A percentile compares a stretch with the other conserved stretches of the same genome.
Evolutionary conservation across 1,140 invertebrate genomes (phyloP).

Genomic region (Zaprionus ghesquierei): DNA sequence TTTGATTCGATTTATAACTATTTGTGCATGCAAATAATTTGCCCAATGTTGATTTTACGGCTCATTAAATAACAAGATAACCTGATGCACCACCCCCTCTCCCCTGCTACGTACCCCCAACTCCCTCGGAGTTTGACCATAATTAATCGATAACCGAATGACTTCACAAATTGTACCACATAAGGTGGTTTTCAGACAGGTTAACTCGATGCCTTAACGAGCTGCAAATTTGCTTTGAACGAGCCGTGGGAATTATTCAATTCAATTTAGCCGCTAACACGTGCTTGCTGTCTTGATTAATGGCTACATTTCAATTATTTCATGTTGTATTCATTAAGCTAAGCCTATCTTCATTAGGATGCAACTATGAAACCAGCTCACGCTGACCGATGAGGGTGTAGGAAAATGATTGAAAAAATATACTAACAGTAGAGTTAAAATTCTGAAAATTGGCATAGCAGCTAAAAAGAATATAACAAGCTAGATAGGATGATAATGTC

Average conservation of each 20-base stretch:
- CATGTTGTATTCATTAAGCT: not conserved
- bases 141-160: not conserved
- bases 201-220: not conserved
- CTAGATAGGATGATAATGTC: too few species aligned
- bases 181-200: not conserved
- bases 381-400: too few species aligned
- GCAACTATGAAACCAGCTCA: not conserved
- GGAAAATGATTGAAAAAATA: too few species aligned
- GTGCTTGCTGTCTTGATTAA: not conserved
- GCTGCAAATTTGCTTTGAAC: not conserved
- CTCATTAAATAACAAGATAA: slow-evolving; percentile 33
- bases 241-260: not conserved
- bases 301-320: not conserved
- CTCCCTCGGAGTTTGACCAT: not conserved
- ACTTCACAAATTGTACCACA: not conserved
- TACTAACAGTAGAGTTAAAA: too few species aligned
- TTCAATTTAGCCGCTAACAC: not conserved
- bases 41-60: slow-evolving; percentile 38
- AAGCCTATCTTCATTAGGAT: not conserved
- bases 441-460: too few species aligned
- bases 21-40: slow-evolving; percentile 41
- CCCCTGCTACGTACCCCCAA: too few species aligned
- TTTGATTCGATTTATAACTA: slow-evolving; percentile 19
- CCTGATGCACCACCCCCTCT: not conserved
- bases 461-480: too few species aligned